A percentile compares a stretch with the other conserved stretches of the same genome.
Evolutionary conservation across 2,888 invertebrate species (phyloP).

Genomic region (Tolmerus cingulatus): DNA sequence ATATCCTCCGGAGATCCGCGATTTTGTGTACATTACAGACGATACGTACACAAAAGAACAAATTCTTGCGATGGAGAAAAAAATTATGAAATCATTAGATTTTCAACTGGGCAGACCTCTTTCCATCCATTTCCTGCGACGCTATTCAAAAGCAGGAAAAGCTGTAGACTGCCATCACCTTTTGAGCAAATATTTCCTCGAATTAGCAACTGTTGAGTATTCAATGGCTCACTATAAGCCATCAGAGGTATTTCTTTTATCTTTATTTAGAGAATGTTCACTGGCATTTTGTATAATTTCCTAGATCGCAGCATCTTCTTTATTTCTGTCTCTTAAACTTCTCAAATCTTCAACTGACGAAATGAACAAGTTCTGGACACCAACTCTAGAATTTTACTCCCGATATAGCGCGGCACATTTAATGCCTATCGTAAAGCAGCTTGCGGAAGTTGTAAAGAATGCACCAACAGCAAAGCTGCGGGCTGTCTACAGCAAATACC

Average conservation of each 20-base stretch:
- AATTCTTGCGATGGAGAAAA: slow-evolving; percentile 82
- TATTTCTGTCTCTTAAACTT: slow-evolving; percentile 59
- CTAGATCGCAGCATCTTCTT: slow-evolving; percentile 60
- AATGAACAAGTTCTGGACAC: slow-evolving; percentile 72
- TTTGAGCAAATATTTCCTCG: slow-evolving; percentile 90
- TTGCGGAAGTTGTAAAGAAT: slow-evolving; percentile 75
- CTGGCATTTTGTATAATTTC: neutral
- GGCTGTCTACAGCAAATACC: slow-evolving; percentile 75
- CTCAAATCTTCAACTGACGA: slow-evolving; percentile 59
- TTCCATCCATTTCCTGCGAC: slow-evolving; percentile 87
- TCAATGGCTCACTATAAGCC: slow-evolving; percentile 79
- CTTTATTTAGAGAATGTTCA: neutral
- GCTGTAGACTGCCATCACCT: slow-evolving; percentile 74
- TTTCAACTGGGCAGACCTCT: slow-evolving; percentile 87
- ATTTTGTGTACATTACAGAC: slow-evolving; percentile 92
- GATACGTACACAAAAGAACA: slow-evolving; percentile 82
- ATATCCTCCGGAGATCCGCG: slow-evolving; percentile 83
- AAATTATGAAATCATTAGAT: slow-evolving; percentile 77
- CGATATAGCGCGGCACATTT: slow-evolving; percentile 76
- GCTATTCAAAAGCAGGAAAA: slow-evolving; percentile 72
- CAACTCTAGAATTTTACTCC: slow-evolving; percentile 79
- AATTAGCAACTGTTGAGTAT: slow-evolving; percentile 83
- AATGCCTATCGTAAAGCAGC: slow-evolving; percentile 71
- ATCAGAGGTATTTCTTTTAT: slow-evolving; percentile 71
- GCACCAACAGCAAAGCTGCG: slow-evolving; percentile 76